Evolutionary conservation across 1,140 invertebrate genomes (phyloP), one percentile per base, ranked within the genome.

Genomic region (Agrilus planipennis): DNA sequence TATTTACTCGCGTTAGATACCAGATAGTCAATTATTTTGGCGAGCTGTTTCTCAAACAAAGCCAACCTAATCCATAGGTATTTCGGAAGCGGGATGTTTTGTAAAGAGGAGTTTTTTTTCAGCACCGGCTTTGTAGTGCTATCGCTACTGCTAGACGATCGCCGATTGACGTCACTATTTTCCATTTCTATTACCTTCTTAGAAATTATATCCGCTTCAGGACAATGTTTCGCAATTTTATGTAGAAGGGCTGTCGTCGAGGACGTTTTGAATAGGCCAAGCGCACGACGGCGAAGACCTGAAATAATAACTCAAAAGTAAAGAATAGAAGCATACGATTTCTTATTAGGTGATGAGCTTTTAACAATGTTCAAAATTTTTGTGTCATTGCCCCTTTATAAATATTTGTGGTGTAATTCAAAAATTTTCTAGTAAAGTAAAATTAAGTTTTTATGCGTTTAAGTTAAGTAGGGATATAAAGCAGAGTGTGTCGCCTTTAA

Each of bases 1-100:
- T 88, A 93, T 54, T 70, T 68, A 10, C 60, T 78, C 35, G 80
- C 79, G 63, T 90, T 87, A 48, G 76, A 73, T 6, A 89, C 88
- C 17, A 92, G 61, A 59, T 87, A 81, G 53, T 90, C 87, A 22
- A 93, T 81, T 29, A 93, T 92, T 61, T 80, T 81, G 10, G 84
- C 78, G 22, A 93, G 67, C 19, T 84, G 74, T 57, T 89, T 88
- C 53, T 92, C 86, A 60, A 90, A 87, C 1, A 93, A 64, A 1
- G 90, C 89, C 46, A 90, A 63, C 4, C 89, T 72, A 41, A 94
- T 89, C 90, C 89, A 94, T 2, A 92, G 64, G 61, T 89, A 90
- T 51, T 77, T 72, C 2, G 65, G 68, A 15, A 67, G 61, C 19
- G 63, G 57, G 39, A 54, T 57, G 9, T 57, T 58, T 23, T 72